Percentiles rank a stretch among this genome's conserved stretches.
These are phyloP conservation scores for Criorhina ranunculi DNA, from an alignment of 2,888 invertebrate genomes.

Conservation along the genomic window DNA sequence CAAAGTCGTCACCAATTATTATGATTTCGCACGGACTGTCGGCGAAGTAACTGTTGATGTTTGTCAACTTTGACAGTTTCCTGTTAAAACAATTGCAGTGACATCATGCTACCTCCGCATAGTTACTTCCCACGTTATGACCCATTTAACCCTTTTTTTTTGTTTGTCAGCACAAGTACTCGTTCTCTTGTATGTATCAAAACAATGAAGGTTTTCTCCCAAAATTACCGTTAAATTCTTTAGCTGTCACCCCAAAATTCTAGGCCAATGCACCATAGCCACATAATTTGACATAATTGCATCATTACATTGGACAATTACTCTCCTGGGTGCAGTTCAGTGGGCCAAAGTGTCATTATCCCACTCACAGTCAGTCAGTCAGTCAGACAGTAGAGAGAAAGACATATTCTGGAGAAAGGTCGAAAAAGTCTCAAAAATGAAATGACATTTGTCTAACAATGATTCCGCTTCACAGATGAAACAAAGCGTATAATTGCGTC, in stretches of 20 bases:
- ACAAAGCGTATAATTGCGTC: constrained; percentile 14
- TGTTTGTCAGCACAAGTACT: background rate
- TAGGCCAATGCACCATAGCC: constrained; percentile 37
- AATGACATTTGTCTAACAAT: background rate
- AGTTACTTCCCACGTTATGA: constrained; percentile 58
- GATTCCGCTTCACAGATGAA: background rate
- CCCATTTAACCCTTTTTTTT: constrained; percentile 43
- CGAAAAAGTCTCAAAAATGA: constrained; percentile 1
- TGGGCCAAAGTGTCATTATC: constrained; percentile 48
- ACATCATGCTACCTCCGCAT: constrained; percentile 19
- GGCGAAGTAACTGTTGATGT: constrained; percentile 31
- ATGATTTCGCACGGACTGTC: constrained; percentile 39
- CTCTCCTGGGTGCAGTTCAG: constrained; percentile 27
- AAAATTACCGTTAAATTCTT: constrained; percentile 46
- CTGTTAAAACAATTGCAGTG: constrained; percentile 46
- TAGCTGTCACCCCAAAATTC: constrained; percentile 48
- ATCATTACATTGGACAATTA: constrained; percentile 47
- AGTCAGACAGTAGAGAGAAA: constrained; percentile 19
- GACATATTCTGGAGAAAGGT: constrained; percentile 44
- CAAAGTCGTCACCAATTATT: constrained; percentile 17
- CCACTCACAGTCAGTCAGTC: background rate
- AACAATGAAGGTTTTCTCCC: constrained; percentile 25
- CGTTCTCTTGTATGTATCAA: background rate
- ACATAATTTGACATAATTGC: constrained; percentile 56
- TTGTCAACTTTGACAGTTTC: constrained; percentile 67